Evolutionary conservation across 1,140 invertebrate species (phyloP), one percentile per base, ranked within the genome.

Genomic region (Pectinophora gossypiella): DNA sequence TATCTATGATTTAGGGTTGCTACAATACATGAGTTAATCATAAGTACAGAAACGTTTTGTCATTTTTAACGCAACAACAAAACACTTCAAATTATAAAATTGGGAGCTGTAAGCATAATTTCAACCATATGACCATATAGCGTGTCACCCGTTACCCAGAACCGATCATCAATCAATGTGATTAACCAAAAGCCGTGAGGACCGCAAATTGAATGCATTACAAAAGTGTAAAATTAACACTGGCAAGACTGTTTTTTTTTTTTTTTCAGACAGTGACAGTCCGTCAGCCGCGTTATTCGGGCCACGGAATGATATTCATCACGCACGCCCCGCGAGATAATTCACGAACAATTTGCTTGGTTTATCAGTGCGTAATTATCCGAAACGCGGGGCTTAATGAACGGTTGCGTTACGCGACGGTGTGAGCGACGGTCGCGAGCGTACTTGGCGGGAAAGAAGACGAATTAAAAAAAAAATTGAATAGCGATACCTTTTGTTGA

Each of bases 281-380:
- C 48, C 54, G 57, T 58, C 55, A 58, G 55, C 36, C 48, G 18
- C 48, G 59, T 64, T 67, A 70, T 76, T 60, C 66, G 69, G 70
- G 55, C 48, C 59, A 49, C 53, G 53, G 57, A 62, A 67, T 65
- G 72, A 77, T 79, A 77, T 73, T 62, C 70, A 81, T 84, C 76
- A 75, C 57, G 36, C 55, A 56, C 54, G 54, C 51, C 20, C n/a
- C n/a, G n/a, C n/a, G 45, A 38, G 71, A 73, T 78, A 75, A 83
- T 78, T 73, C 68, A 68, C 67, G 69, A 64, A 78, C 72, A 78
- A 81, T 80, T 77, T 77, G 75, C 76, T 75, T 68, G 68, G 59
- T 74, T 82, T 85, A 85, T 85, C 80, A 74, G 70, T 70, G 64
- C 71, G 70, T 76, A 84, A 84, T 84, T 84, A 84, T 78, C 68